Percentiles rank a stretch among this genome's conserved stretches.
Conservation (phyloP, 2,113 vertebrate species). For the Toxostoma redivivum region DNA sequence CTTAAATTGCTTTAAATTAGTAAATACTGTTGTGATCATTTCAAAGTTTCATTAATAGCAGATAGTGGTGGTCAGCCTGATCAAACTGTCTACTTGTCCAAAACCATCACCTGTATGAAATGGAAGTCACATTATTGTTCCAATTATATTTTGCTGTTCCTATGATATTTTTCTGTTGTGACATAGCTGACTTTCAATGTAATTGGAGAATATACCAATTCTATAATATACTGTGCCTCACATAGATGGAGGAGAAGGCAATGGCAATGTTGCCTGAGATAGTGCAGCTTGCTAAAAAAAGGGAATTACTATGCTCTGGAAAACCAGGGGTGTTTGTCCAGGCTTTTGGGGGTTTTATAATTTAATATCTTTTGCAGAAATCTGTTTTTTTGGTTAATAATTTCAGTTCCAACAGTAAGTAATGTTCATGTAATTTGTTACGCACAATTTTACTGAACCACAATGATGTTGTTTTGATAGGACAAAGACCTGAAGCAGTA, state of each 20-base stretch:
- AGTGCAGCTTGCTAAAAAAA: background rate
- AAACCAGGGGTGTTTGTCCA: background rate
- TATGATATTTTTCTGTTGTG: background rate
- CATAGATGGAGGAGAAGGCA: background rate
- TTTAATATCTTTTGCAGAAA: background rate
- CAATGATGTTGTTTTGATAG: slow-evolving; percentile 66
- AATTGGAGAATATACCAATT: background rate
- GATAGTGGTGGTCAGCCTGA: background rate
- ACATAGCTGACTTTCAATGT: background rate
- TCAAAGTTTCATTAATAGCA: background rate
- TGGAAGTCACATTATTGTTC: background rate
- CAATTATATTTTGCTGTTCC: background rate
- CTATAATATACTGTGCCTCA: background rate
- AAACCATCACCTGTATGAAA: background rate
- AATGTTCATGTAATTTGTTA: background rate
- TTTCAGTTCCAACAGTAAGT: background rate
- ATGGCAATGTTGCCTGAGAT: background rate
- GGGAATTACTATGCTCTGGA: background rate
- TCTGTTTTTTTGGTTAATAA: background rate
- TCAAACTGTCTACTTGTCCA: background rate
- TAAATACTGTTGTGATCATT: background rate
- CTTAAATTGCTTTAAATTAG: background rate
- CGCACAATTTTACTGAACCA: background rate
- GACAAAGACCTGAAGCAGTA: slow-evolving; percentile 99
- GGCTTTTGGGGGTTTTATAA: accelerated